These are phyloP conservation scores for Lagothrix lagotricha DNA, from an alignment of 2,797 vertebrate genomes.

Conservation along the genomic window DNA sequence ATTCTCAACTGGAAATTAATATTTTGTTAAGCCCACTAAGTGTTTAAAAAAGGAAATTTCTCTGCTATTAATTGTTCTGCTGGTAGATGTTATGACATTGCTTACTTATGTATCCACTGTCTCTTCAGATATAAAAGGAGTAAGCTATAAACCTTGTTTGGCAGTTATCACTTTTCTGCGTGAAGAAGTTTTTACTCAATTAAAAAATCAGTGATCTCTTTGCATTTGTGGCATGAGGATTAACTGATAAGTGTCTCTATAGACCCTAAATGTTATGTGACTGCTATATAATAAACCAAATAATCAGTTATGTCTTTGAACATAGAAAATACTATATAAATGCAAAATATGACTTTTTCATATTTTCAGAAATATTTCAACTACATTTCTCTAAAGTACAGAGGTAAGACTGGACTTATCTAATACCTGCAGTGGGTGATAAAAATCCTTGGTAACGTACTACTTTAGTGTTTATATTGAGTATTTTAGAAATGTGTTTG, in stretches of 20 bases:
- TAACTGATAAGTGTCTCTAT: constrained; percentile 16
- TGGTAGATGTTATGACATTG: neutral
- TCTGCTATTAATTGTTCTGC: neutral
- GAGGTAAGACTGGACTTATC: constrained; percentile 44
- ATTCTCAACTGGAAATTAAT: constrained; percentile 11
- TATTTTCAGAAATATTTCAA: neutral
- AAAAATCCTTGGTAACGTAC: constrained; percentile 33
- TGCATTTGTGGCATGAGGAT: neutral
- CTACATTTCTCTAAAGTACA: neutral
- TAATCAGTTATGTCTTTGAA: constrained; percentile 31
- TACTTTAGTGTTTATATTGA: constrained; percentile 59
- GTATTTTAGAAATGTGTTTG: constrained; percentile 61
- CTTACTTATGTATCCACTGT: neutral
- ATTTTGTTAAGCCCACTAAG: neutral
- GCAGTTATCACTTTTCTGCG: neutral
- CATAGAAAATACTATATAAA: constrained; percentile 35
- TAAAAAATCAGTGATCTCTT: constrained; percentile 26
- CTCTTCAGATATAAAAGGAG: neutral
- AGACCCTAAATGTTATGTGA: neutral
- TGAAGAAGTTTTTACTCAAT: neutral
- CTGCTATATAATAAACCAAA: neutral
- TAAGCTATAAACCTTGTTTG: neutral
- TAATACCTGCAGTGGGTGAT: constrained; percentile 23
- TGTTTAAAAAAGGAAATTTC: constrained; percentile 19
- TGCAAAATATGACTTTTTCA: constrained; percentile 49